Evolutionary conservation across 2,888 invertebrate species (phyloP).

Genomic region (Rutpela maculata): DNA sequence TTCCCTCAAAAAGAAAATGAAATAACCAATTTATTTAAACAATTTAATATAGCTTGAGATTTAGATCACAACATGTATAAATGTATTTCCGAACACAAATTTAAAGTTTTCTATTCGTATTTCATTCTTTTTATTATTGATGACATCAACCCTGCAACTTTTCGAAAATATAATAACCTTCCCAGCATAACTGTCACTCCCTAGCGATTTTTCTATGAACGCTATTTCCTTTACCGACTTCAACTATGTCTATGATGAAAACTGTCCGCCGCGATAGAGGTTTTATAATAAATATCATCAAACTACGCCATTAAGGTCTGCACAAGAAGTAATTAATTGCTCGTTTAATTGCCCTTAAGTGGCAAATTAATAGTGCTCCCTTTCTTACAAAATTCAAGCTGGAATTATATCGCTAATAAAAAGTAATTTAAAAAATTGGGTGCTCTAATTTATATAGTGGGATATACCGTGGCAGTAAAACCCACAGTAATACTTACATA

Average conservation of each 20-base stretch:
- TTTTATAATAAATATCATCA: slow-evolving; percentile 8
- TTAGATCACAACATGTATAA: too few relatives aligned
- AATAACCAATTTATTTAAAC: too few relatives aligned
- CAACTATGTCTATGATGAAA: not conserved
- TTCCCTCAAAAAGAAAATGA: too few relatives aligned
- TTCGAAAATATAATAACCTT: too few relatives aligned
- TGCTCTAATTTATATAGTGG: slow-evolving; percentile 26
- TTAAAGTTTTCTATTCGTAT: too few relatives aligned
- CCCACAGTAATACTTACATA: slow-evolving; percentile 22
- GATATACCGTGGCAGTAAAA: slow-evolving; percentile 35
- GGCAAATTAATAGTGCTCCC: slow-evolving; percentile 24
- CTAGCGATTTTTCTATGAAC: not conserved
- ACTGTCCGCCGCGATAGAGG: not conserved
- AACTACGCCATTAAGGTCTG: not conserved
- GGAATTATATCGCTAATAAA: slow-evolving; percentile 32
- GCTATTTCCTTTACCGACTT: not conserved
- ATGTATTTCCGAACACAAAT: too few relatives aligned
- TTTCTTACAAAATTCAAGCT: slow-evolving; percentile 42
- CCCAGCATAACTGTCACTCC: not conserved
- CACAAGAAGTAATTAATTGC: slow-evolving; percentile 21
- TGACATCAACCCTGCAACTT: too few relatives aligned
- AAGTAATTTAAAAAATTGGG: slow-evolving; percentile 37
- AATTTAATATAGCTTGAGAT: too few relatives aligned
- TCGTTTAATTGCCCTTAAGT: slow-evolving; percentile 18
- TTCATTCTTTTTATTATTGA: too few relatives aligned